Evolutionary conservation across 2,797 vertebrate species (phyloP).

Genomic region (Tapera naevia): DNA sequence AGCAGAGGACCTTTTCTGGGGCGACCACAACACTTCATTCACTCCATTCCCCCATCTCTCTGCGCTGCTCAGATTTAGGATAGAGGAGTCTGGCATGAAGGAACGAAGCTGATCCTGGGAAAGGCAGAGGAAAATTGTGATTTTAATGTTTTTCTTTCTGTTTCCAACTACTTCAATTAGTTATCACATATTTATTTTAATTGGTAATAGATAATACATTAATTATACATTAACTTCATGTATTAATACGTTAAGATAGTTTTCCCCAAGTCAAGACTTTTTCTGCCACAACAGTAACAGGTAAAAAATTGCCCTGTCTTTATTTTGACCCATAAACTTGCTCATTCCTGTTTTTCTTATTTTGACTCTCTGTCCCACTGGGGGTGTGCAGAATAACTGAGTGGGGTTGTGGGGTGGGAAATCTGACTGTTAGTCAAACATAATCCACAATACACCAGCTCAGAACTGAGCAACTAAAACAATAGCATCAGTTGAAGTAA

Average conservation of each 20-base stretch:
- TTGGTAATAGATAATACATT: too few relatives aligned
- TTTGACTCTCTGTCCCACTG: not conserved
- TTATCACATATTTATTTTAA: not conserved
- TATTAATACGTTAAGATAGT: not conserved
- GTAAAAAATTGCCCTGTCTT: not conserved
- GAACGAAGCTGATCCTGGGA: not conserved
- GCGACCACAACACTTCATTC: not conserved
- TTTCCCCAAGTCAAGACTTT: not conserved
- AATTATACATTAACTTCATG: too few relatives aligned
- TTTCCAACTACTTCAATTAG: not conserved
- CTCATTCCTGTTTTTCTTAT: not conserved
- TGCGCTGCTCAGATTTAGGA: accelerated
- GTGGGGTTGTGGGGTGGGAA: too few relatives aligned
- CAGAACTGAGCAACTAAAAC: not conserved
- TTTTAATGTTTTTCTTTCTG: not conserved
- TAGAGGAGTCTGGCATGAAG: not conserved
- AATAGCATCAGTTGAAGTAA: not conserved
- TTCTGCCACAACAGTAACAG: not conserved
- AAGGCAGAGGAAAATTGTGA: not conserved
- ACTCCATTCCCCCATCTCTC: not conserved
- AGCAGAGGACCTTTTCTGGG: not conserved
- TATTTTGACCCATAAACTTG: not conserved
- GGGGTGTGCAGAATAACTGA: not conserved
- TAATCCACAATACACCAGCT: not conserved
- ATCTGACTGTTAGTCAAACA: not conserved